Evolutionary conservation across 2,797 vertebrate species (phyloP).

Genomic region (Betta splendens): DNA sequence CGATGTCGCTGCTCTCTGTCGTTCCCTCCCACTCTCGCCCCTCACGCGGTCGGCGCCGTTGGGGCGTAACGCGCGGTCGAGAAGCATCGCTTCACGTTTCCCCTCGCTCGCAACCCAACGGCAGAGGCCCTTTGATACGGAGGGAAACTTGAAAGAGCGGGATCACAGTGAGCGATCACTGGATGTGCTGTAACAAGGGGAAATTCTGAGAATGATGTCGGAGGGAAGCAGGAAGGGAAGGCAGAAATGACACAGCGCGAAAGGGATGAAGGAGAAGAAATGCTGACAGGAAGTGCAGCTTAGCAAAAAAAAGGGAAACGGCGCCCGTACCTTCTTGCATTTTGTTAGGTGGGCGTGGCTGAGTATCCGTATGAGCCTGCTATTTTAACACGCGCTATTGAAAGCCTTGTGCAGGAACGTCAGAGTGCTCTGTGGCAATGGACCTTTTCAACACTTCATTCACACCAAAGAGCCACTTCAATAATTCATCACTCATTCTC

Average conservation of each 20-base stretch:
- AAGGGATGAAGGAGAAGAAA: conserved; percentile 15
- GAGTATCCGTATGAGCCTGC: conserved; percentile 35
- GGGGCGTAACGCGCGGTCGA: conserved; percentile 71
- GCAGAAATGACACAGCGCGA: conserved; percentile 20
- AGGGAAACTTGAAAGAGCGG: conserved; percentile 73
- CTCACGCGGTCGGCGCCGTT: conserved; percentile 58
- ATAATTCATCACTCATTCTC: conserved; percentile 82
- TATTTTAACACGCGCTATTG: conserved; percentile 46
- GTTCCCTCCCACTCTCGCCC: neutral
- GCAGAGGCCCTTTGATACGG: conserved; percentile 73
- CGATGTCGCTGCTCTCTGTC: conserved; percentile 55
- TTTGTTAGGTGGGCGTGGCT: conserved; percentile 37
- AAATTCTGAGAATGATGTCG: conserved; percentile 58
- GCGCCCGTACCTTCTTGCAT: conserved; percentile 22
- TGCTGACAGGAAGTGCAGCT: conserved; percentile 40
- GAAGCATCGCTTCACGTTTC: conserved; percentile 76
- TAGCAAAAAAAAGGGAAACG: conserved; percentile 27
- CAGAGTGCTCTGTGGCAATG: conserved; percentile 64
- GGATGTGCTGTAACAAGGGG: conserved; percentile 74
- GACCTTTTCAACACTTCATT: conserved; percentile 82
- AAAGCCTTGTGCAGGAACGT: conserved; percentile 51
- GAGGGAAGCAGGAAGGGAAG: conserved; percentile 35
- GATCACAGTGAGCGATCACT: conserved; percentile 76
- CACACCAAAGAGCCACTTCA: conserved; percentile 81
- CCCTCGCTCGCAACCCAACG: conserved; percentile 64